Evolutionary conservation across 2,113 vertebrate genomes (phyloP), one percentile per base, ranked within the genome.

Genomic region (Lamprotornis superbus): DNA sequence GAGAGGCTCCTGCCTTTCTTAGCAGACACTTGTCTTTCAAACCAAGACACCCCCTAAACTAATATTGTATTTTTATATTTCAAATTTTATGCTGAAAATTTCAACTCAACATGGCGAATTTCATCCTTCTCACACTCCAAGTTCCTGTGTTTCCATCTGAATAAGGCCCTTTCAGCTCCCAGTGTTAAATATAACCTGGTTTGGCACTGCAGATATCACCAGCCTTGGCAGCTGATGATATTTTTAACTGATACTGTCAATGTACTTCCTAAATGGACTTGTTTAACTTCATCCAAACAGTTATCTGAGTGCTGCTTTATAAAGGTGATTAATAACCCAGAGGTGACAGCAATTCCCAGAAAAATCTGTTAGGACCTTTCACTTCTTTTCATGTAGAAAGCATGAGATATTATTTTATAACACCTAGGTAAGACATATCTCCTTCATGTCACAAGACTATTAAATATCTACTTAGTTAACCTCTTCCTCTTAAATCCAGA

Each of bases 281-380:
- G n/a, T 76, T 81, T 46, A 69, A 39, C 60, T 81, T 75, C 37
- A 56, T 68, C 44, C 44, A 59, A 90, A 46, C 46, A 52, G 8
- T 81, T 81, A 35, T 22, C 25, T 81, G 74, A 91, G 21, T 37
- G 30, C 21, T 75, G 28, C 35, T 71, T 83, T 93, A 42, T 31
- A 63, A 88, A 52, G 70, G 30, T 65, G 49, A 91, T 90, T 80
- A 87, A 86, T 68, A 67, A 82, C 53, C 30, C 3, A 0, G 27
- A 69, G 25, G 31, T 91, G 89, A 95, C 73, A 84, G 69, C 30
- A 74, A 70, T 55, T 90, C 60, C 65, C 69, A 88, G 56, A 94
- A 90, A 90, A 80, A 55, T 42, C 68, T 46, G 19, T 65, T 50
- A 70, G 64, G 47, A 82, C 8, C 30, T 88, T 91, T 65, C 17